Base-by-base conservation (phyloP, 2,113 vertebrate genomes). In the Scalopus aquaticus region DNA sequence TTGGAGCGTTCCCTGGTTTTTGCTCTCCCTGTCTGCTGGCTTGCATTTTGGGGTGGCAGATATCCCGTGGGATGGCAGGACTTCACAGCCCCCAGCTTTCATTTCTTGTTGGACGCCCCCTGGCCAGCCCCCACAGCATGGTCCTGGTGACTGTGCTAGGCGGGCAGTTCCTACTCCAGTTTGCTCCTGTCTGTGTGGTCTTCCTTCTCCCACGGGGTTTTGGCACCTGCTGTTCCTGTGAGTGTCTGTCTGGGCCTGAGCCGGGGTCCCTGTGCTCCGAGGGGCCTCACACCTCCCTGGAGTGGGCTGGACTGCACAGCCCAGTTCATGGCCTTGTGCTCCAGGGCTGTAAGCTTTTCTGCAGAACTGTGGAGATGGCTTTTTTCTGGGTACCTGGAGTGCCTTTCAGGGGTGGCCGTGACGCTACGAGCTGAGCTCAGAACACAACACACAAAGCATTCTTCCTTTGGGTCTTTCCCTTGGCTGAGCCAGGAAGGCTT, bases 251-350 rank as follows among this genome's bases (percentile, higher is more conserved):
- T 32, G 6, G 24, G 20, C 58, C 44, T 1, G 17, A 30, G 1
- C 16, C 0, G 0, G 8, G 13, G 16, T 4, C 44, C 28, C 35
- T 20, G 24, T 17, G 67, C 26, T 9, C 54, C 0, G 12, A 37
- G 20, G 8, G 39, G 42, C 26, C 30, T 49, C 30, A 15, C 3
- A 16, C 26, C 4, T 24, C 49, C 19, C 0, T 0, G 0, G 11
- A 3, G 15, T 30, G n/a, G 22, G 0, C 35, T 9, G 51, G 35
- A 3, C 24, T 49, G 6, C 16, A 3, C 20, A 17, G 4, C 9
- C 5, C 8, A 6, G 42, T 30, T 64, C 2, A 11, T 10, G 24
- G 58, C 44, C 46, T 37, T 4, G 0, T 39, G 15, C 37, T 39
- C 54, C 0, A 3, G 76, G 22, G 22, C 32, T 16, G 37, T 16